These are phyloP conservation scores for Kryphioiulus occultus DNA, from an alignment of 2,888 invertebrate genomes.

Conservation along the genomic window DNA sequence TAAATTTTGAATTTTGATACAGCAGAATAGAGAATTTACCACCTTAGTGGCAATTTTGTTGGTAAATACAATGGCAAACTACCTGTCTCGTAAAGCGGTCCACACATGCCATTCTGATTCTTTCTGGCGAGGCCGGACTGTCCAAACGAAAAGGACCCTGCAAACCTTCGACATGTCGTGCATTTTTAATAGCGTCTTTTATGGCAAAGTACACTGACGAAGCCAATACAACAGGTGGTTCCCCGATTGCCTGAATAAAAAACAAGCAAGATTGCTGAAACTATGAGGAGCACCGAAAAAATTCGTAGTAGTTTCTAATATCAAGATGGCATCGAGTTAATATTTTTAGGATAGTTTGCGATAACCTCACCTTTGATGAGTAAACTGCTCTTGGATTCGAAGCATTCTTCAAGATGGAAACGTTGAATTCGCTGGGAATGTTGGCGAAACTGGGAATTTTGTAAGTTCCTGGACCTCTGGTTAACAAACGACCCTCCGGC, in stretches of 20 bases:
- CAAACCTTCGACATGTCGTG: constrained; percentile 76
- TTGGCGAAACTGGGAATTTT: constrained; percentile 93
- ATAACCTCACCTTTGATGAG: constrained; percentile 82
- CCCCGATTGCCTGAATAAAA: constrained; percentile 82
- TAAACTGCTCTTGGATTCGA: constrained; percentile 90
- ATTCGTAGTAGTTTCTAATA: too few relatives aligned
- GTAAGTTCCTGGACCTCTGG: constrained; percentile 91
- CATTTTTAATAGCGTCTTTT: constrained; percentile 82
- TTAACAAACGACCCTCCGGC: constrained; percentile 79
- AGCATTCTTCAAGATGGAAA: constrained; percentile 87
- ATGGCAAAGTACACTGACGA: constrained; percentile 88
- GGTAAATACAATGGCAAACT: neutral
- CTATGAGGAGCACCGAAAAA: neutral
- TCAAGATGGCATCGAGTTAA: too few relatives aligned
- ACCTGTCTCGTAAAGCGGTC: constrained; percentile 84
- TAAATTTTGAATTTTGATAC: too few relatives aligned
- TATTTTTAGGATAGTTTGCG: too few relatives aligned
- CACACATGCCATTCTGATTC: constrained; percentile 87
- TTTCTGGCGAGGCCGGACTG: constrained; percentile 86
- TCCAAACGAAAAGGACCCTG: constrained; percentile 71
- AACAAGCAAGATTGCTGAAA: neutral
- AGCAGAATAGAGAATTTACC: too few relatives aligned
- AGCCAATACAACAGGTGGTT: constrained; percentile 91
- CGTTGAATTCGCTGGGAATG: constrained; percentile 91
- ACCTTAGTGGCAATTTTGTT: too few relatives aligned